A percentile compares a stretch with the other conserved stretches of the same genome.
phyloP scores from a whole-genome alignment of 1,140 invertebrate genomes.

The Platyscapa corneri region DNA sequence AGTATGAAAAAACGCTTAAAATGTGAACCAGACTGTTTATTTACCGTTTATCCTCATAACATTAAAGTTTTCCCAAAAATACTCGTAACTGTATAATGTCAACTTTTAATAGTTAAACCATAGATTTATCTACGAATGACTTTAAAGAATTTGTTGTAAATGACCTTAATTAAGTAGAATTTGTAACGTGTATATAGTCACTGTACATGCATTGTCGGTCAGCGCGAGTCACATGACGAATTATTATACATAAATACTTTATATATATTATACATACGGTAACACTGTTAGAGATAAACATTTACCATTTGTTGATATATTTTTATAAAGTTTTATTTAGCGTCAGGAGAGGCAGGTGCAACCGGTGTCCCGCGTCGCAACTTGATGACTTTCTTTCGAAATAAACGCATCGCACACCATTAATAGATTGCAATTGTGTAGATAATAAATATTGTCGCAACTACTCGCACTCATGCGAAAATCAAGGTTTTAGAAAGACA shows the following conservation, averaged over 20 bases:
- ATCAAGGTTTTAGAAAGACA: neutral
- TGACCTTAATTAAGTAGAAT: conserved; percentile 41
- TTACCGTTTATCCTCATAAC: neutral
- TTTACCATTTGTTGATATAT: conserved; percentile 73
- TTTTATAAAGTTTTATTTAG: conserved; percentile 73
- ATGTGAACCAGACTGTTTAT: neutral
- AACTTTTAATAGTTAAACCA: neutral
- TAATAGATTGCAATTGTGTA: conserved; percentile 39
- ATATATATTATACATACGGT: conserved; percentile 56
- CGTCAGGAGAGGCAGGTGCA: conserved; percentile 6
- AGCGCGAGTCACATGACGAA: conserved; percentile 56
- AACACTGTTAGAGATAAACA: conserved; percentile 70
- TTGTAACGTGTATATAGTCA: conserved; percentile 69
- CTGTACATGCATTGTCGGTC: conserved; percentile 62
- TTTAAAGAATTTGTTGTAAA: conserved; percentile 40
- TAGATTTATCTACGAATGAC: conserved; percentile 2
- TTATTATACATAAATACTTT: conserved; percentile 56
- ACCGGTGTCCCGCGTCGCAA: neutral
- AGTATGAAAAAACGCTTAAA: neutral
- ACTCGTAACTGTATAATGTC: conserved; percentile 33
- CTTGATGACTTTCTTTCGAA: conserved; percentile 37
- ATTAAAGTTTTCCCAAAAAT: neutral
- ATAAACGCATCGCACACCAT: conserved; percentile 43
- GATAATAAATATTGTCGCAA: conserved; percentile 18
- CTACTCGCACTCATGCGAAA: neutral